Base-by-base conservation (phyloP, 2,113 vertebrate species). In the Oncorhynchus kisutch region DNA sequence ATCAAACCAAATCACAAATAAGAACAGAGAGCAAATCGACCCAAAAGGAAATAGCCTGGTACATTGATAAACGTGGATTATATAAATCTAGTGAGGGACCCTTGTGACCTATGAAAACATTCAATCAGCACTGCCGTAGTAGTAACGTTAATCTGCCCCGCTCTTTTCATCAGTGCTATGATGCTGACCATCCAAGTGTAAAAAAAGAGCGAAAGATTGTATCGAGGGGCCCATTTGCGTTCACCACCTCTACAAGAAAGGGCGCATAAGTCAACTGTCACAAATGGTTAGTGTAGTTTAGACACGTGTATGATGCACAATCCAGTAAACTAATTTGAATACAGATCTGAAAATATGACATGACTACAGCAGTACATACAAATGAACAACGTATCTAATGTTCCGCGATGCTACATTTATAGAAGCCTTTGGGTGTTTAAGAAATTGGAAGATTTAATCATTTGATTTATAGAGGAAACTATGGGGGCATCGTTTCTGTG, bases 1-100 rank as follows among this genome's bases (percentile, higher is more conserved):
- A 62, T 16, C 59, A 62, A 57, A 59, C 79, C 75, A 84, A 81
- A 88, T 74, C 78, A 77, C 81, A 82, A 71, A 84, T 84, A 79
- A 45, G 39, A 45, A 11, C 39, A 11, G 8, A 45, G 39, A 64
- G 69, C 66, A 64, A 71, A 76, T 77, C 25, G 72, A 85, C 80
- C 60, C 66, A 74, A 78, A 77, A 67, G 67, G 8, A 45, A 45
- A 11, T 45, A 45, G 75, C 27, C 45, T 78, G 76, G 66, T 75
- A 69, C 66, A 65, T 67, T 57, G 18, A 59, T 12, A 54, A 70
- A 70, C 31, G 8, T 45, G 14, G 14, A 31, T 67, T 16, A 5
- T 25, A 14, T 45, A 16, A 54, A 18, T 16, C 2, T 34, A 68
- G 29, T 18, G 29, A 45, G 2, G 29, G 66, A 39, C 66, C 29